Conservation (phyloP, 2,113 vertebrate species). For the Pachycephala philippinensis region DNA sequence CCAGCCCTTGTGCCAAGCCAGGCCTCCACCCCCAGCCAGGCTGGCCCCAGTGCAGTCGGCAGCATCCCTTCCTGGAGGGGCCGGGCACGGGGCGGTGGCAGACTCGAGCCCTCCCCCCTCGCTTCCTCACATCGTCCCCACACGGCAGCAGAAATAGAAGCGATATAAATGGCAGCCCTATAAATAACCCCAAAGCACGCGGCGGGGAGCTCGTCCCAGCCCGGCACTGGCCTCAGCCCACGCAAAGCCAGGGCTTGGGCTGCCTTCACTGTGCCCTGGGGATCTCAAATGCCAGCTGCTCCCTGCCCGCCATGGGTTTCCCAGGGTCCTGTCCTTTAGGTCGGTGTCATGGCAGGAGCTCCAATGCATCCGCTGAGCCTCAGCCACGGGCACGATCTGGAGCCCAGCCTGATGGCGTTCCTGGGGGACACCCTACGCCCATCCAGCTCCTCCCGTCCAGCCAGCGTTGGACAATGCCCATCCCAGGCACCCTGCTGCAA, state of each 20-base stretch:
- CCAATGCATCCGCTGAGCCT: rapidly evolving
- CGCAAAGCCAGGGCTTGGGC: background rate
- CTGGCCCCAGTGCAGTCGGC: background rate
- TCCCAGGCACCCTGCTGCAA: background rate
- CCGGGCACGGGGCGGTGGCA: background rate
- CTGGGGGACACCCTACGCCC: rapidly evolving
- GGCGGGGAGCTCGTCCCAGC: background rate
- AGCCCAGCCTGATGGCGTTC: background rate
- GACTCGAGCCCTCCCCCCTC: background rate
- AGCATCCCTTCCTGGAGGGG: background rate
- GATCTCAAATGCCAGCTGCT: background rate
- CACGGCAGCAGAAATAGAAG: conserved; percentile 37
- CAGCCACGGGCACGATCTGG: background rate
- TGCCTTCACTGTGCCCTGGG: background rate
- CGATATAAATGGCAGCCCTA: conserved; percentile 56
- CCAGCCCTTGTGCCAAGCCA: background rate
- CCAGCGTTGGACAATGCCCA: background rate
- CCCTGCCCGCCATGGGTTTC: background rate
- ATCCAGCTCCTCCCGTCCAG: background rate
- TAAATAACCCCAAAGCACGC: conserved; percentile 50
- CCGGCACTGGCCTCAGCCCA: background rate
- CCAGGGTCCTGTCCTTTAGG: background rate
- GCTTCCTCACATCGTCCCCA: background rate
- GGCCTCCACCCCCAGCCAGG: background rate
- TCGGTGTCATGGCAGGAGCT: background rate